These are phyloP conservation scores for Columba guinea DNA, from an alignment of 2,797 vertebrate species.

Conservation along the genomic window DNA sequence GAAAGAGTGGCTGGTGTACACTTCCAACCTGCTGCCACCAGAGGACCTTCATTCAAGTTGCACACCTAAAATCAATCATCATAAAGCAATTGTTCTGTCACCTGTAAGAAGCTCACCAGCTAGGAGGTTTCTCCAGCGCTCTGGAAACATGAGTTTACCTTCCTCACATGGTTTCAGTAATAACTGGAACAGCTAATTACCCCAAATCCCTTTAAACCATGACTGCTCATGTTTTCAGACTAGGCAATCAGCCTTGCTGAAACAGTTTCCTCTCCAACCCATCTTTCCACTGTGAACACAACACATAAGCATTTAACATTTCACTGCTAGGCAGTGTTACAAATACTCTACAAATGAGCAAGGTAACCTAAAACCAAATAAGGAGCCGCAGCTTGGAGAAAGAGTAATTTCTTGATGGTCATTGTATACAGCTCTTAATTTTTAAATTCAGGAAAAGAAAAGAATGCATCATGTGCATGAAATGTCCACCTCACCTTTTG, in stretches of 20 bases:
- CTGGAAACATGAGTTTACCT: neutral
- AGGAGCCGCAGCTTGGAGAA: neutral
- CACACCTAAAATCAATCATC: neutral
- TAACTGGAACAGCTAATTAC: neutral
- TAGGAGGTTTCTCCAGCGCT: neutral
- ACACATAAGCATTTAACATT: neutral
- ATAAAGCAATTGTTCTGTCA: neutral
- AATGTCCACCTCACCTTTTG: neutral
- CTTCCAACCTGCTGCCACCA: conserved; percentile 14
- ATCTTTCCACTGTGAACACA: neutral
- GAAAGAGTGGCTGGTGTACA: neutral
- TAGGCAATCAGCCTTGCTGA: neutral
- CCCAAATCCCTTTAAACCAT: neutral
- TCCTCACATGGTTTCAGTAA: neutral
- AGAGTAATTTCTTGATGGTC: neutral
- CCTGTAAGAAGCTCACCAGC: neutral
- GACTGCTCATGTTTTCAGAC: neutral
- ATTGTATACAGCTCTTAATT: neutral
- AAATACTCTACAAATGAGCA: neutral
- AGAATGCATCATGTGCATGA: neutral
- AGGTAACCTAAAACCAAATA: neutral
- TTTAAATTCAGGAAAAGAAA: neutral
- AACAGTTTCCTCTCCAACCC: neutral
- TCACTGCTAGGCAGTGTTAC: neutral
- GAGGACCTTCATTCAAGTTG: conserved; percentile 17